Percentiles rank a stretch among this genome's conserved stretches.
Conservation (phyloP, 2,797 vertebrate genomes). For the Smutsia gigantea region DNA sequence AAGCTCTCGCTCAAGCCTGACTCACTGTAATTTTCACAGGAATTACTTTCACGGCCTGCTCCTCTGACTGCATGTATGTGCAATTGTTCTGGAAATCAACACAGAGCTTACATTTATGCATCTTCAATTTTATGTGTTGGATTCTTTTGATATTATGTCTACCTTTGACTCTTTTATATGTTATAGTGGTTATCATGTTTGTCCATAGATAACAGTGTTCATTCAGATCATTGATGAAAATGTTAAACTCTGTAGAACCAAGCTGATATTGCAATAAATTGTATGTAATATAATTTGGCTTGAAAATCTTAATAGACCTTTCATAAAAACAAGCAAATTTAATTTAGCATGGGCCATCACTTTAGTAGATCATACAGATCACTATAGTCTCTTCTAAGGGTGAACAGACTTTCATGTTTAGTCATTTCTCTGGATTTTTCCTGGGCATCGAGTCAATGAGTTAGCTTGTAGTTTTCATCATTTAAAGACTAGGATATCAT, state of each 20-base stretch:
- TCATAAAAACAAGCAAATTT: background rate
- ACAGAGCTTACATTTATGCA: background rate
- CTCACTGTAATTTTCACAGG: background rate
- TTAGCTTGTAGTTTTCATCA: background rate
- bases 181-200: background rate
- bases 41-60: background rate
- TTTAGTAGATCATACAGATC: background rate
- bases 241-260: conserved; percentile 8
- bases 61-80: background rate
- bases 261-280: background rate
- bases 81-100: background rate
- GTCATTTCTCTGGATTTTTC: background rate
- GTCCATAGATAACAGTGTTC: background rate
- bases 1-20: background rate
- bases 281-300: background rate
- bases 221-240: conserved; percentile 17
- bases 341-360: background rate
- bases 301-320: background rate
- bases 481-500: background rate
- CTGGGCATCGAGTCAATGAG: background rate
- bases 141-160: conserved; percentile 4
- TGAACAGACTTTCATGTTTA: background rate
- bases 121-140: background rate
- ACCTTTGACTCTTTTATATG: background rate
- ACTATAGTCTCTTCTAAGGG: background rate